Evolutionary conservation across 2,888 invertebrate species (phyloP), one percentile per base, ranked within the genome.

Genomic region (Eustalomyia histrio): DNA sequence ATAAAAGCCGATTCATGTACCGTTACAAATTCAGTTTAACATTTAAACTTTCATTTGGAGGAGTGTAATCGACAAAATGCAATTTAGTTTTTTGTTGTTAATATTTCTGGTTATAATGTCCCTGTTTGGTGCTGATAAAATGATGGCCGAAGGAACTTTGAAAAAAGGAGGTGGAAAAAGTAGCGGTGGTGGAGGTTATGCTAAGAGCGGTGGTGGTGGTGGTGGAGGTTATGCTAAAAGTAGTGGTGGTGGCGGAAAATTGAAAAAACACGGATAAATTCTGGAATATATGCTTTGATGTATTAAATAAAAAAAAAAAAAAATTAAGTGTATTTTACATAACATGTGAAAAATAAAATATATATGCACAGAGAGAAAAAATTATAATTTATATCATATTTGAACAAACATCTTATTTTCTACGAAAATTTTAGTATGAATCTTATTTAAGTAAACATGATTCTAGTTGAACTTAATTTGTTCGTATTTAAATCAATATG

Each of bases 71-170:
- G n/a, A 3, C n/a, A 55, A 47, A 33, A 80, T 80, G 80, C 68
- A 76, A 4, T 69, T 68, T 10, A 50, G 64, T 1, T 74, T 68
- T 53, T 67, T 83, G 14, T 35, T 79, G 1, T 47, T 82, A n/a
- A 0, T 60, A 21, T 64, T 82, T 35, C 8, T 82, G 33, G 64
- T 64, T n/a, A 53, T 79, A 3, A n/a, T 79, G 47, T 58, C 75
- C 2, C 35, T 76, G 39, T 64, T 79, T 29, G 69, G 71, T 14
- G 64, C 80, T 6, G 65, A 71, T 52, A 55, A 71, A 18, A 73
- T 71, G 69, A 9, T 83, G 71, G 79, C 73, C 7, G 69, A 83
- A 17, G 83, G 64, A 8, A 78, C 78, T 6, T 72, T 68, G 0
- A 79, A 80, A 12, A 61, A 78, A 43, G 29, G 65, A 16, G 61